Evolutionary conservation across 2,113 vertebrate genomes (phyloP), one percentile per base, ranked within the genome.

Genomic region (Oryzias woworae): DNA sequence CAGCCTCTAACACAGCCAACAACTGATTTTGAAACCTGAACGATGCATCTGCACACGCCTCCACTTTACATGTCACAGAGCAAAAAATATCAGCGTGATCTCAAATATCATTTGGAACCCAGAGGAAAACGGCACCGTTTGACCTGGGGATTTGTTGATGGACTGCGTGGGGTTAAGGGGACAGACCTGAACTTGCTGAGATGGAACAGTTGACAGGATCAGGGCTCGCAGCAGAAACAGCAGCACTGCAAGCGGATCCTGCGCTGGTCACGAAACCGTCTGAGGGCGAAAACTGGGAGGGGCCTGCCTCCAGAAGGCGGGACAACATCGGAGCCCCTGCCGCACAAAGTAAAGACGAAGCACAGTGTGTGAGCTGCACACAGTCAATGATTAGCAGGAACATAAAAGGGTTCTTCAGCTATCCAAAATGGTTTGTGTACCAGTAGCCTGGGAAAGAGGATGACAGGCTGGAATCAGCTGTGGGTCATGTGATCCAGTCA

Each of bases 241-340:
- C 86, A 86, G 92, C 82, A 1, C 56, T 46, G 58, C 84, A 62
- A 65, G 59, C 62, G 1, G 84, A 55, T 52, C 89, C 88, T 58
- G 80, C 55, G 47, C 73, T 53, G 70, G 86, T 77, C 78, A 90
- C 66, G 51, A 96, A 95, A 92, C 94, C 92, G 88, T 96, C 91
- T 86, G 94, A 92, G 83, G 94, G 87, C 77, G 93, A 93, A 88
- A 97, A 96, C 90, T 95, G 95, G 83, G 94, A 73, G 85, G 95
- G 95, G 71, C 96, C 94, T 84, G 94, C 95, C 92, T 98, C 96
- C 93, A 98, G 90, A 90, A 98, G 96, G 91, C 96, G 95, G 84
- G 96, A 98, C 91, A 98, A 91, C 91, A 96, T 98, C 73, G 96
- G 96, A 87, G 96, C 94, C 92, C 96, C 96, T 97, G 93, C 81